phyloP scores from a whole-genome alignment of 2,797 vertebrate genomes.

The Tachyglossus aculeatus region DNA sequence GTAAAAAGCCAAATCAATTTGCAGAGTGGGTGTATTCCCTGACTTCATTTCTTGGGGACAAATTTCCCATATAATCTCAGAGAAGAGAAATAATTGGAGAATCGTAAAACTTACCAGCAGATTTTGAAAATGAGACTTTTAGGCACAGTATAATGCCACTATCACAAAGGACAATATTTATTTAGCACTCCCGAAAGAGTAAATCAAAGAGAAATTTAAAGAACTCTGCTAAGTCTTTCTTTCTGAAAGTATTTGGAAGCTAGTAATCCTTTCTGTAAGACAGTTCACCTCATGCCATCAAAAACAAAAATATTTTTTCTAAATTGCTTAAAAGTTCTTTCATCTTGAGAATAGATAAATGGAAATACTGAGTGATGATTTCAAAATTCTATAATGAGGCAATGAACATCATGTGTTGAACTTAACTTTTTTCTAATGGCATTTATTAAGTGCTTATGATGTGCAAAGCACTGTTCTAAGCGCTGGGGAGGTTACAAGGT shows the following conservation, averaged over 20 bases:
- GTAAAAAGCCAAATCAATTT: slow-evolving; percentile 40
- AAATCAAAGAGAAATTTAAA: slow-evolving; percentile 36
- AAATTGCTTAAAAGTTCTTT: neutral
- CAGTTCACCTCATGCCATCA: neutral
- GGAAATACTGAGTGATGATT: neutral
- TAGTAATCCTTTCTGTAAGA: slow-evolving; percentile 4
- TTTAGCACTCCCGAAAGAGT: slow-evolving; percentile 18
- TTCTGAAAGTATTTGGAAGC: neutral
- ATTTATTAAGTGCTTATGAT: too few species aligned
- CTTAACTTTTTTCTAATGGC: neutral
- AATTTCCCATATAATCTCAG: slow-evolving; percentile 6
- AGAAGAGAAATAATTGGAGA: slow-evolving; percentile 10
- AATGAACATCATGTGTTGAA: rapidly evolving
- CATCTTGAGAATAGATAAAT: neutral
- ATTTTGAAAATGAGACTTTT: slow-evolving; percentile 15
- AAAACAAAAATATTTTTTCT: neutral
- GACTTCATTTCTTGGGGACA: slow-evolving; percentile 54
- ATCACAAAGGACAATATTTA: slow-evolving; percentile 42
- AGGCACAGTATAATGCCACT: slow-evolving; percentile 42
- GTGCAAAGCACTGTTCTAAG: too few species aligned
- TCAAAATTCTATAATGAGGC: neutral
- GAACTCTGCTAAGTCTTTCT: slow-evolving; percentile 18
- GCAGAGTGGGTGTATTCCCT: neutral
- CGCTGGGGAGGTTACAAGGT: too few species aligned
- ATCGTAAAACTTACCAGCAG: slow-evolving; percentile 50